Percentiles rank a stretch among this genome's conserved stretches.
Evolutionary conservation across 2,888 invertebrate species (phyloP).

Genomic region (Flabesymbios commensalis): DNA sequence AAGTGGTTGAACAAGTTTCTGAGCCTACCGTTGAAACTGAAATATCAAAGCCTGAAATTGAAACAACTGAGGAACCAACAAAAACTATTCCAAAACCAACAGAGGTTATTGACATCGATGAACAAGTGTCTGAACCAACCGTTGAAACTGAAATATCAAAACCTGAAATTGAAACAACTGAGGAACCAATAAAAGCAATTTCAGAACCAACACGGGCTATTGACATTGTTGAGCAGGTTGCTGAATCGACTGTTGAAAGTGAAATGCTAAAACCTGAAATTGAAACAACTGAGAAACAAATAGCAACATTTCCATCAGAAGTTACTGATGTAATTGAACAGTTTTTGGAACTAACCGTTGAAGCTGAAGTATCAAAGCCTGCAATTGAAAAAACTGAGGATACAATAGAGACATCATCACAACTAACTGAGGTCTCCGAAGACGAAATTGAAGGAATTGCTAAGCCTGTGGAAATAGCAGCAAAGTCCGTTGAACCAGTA

Average conservation of each 20-base stretch:
- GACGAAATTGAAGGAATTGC: not conserved
- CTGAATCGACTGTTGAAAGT: too few species aligned
- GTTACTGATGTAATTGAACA: not conserved
- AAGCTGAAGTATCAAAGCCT: not conserved
- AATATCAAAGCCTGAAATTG: not conserved
- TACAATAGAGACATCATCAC: not conserved
- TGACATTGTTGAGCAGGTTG: not conserved
- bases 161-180: not conserved
- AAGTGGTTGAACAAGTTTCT: too few species aligned
- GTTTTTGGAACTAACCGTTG: not conserved
- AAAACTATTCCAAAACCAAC: slow-evolving; percentile 13
- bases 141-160: slow-evolving; percentile 1
- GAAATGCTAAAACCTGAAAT: slow-evolving; percentile 24
- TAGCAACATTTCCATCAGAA: slow-evolving; percentile 41
- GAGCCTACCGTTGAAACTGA: not conserved
- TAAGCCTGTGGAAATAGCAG: too few species aligned
- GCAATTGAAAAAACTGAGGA: not conserved
- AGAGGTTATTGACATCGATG: slow-evolving; percentile 39
- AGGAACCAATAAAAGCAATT: not conserved
- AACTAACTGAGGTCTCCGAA: not conserved
- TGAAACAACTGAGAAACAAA: slow-evolving; percentile 36
- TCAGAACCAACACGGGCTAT: not conserved
- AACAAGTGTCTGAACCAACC: not conserved
- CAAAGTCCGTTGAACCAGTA: too few species aligned
- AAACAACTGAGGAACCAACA: not conserved